These are phyloP conservation scores for Anarsia innoxiella DNA, from an alignment of 2,888 invertebrate genomes.

Conservation along the genomic window DNA sequence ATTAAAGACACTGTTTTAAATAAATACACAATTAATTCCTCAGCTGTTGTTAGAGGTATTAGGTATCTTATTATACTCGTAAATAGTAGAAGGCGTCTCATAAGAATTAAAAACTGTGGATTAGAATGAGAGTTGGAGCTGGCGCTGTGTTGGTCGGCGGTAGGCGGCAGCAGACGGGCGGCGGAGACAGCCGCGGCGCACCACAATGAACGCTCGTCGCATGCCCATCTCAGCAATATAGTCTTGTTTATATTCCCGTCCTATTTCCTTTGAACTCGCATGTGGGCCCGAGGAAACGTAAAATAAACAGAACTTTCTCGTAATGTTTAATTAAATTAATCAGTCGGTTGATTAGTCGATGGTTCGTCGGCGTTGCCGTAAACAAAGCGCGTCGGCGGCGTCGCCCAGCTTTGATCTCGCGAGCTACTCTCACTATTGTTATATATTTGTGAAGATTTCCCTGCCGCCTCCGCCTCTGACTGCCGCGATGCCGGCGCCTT, in stretches of 20 bases:
- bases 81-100: no score
- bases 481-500: constrained; percentile 22
- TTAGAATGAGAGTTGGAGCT: no score
- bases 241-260: constrained; percentile 61
- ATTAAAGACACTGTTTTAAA: no score
- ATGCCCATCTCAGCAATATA: constrained; percentile 41
- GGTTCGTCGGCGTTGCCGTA: constrained; percentile 63
- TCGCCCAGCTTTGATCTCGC: constrained; percentile 60
- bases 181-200: not conserved
- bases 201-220: constrained; percentile 11
- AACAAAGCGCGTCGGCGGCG: constrained; percentile 56
- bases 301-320: constrained; percentile 74
- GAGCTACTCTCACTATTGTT: constrained; percentile 54
- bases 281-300: constrained; percentile 73
- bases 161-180: no score
- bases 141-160: no score
- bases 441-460: constrained; percentile 39
- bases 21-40: no score
- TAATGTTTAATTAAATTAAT: constrained; percentile 76
- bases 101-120: no score
- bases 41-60: no score
- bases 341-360: constrained; percentile 74
- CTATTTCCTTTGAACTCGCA: constrained; percentile 71
- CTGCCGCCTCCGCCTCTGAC: constrained; percentile 29
- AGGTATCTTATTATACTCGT: no score